Evolutionary conservation across 2,888 invertebrate genomes (phyloP), one percentile per base, ranked within the genome.

Genomic region (Syrphus vitripennis): DNA sequence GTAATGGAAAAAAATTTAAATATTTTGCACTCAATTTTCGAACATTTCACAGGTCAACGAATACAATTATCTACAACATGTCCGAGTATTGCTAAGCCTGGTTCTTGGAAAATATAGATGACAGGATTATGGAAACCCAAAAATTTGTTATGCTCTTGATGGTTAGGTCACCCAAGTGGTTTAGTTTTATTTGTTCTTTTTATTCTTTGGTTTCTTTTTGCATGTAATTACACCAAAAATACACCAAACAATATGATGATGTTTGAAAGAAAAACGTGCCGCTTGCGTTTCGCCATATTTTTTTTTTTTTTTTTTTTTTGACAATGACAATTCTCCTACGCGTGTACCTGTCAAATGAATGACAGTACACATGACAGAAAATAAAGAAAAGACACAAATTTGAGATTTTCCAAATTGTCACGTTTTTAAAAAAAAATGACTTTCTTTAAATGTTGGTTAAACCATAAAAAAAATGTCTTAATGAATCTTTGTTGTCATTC

Each of bases 101-200:
- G 71, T 86, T 81, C 86, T 50, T 34, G 37, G 86, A 80, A 84
- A 71, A 69, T 42, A 76, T 42, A 76, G 26, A 37, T 79, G 71
- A 55, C 50, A 53, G 40, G 81, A 86, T 86, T 77, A 86, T 69
- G 45, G 37, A 42, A 71, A 72, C 65, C 79, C 57, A 69, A 76
- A n/a, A 12, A 59, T 45, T 26, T 67, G 50, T 21, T 12, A 37
- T n/a, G n/a, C 34, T 21, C n/a, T n/a, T n/a, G n/a, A n/a, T 29
- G n/a, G 45, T 76, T 71, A 70, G 81, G 81, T 81, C 86, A 86
- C 86, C 86, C 86, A 86, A 86, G 86, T 81, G 72, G 86, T 65
- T 57, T 37, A 37, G 34, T 34, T 57, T 29, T 37, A 12, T 45
- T 55, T 4, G 16, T 6, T 29, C 31, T 19, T 9, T 40, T 50